Conservation (phyloP, 1,140 invertebrate species). For the Zaprionus africanus region DNA sequence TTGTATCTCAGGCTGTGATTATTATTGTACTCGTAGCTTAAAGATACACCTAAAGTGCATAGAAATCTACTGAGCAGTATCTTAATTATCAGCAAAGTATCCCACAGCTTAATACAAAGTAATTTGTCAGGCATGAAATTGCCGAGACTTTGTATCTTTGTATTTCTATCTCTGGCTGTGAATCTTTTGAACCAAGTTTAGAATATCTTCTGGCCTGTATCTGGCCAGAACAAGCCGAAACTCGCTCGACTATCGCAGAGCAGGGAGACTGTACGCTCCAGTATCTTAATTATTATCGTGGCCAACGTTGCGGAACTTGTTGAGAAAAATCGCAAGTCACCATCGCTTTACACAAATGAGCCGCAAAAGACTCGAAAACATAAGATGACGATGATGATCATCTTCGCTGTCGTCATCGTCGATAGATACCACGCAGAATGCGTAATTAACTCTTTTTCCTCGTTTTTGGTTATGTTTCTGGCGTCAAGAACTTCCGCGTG, state of each 20-base stretch:
- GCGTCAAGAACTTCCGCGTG: slow-evolving; percentile 59
- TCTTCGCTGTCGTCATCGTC: background rate
- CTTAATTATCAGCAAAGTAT: background rate
- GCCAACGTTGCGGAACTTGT: slow-evolving; percentile 62
- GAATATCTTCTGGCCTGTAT: slow-evolving; percentile 8
- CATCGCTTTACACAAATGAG: slow-evolving; percentile 31
- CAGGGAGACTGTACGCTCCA: slow-evolving; percentile 48
- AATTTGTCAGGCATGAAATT: background rate
- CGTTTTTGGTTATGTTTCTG: background rate
- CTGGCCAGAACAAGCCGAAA: background rate
- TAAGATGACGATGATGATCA: background rate
- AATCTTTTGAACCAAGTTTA: background rate
- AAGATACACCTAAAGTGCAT: too few species aligned
- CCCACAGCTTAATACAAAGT: background rate
- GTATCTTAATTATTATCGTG: slow-evolving; percentile 65
- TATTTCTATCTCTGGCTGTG: background rate
- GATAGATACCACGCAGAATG: slow-evolving; percentile 21
- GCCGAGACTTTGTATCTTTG: background rate
- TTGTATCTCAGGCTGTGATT: background rate
- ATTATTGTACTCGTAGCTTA: too few species aligned
- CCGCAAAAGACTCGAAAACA: background rate
- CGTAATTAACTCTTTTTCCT: slow-evolving; percentile 12
- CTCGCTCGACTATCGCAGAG: slow-evolving; percentile 25
- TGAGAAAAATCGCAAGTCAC: slow-evolving; percentile 56
- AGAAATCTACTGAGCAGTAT: background rate